Evolutionary conservation across 2,113 vertebrate species (phyloP).

Genomic region (Vidua macroura): DNA sequence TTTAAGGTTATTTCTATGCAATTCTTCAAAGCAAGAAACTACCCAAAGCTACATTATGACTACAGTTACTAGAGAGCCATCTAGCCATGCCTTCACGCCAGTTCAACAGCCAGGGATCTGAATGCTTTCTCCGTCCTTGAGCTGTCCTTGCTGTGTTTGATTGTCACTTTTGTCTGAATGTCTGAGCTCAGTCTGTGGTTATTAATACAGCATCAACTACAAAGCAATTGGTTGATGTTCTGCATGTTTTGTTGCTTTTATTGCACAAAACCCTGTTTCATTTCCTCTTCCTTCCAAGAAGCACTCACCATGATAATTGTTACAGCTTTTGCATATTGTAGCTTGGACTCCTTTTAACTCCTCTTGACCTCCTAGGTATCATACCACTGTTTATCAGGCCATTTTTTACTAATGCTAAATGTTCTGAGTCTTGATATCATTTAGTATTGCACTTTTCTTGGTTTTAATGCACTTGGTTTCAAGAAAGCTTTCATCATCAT

Average conservation of each 20-base stretch:
- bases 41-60: constrained; percentile 74
- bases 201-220: constrained; percentile 29
- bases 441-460: constrained; percentile 61
- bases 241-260: constrained; percentile 48
- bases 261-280: constrained; percentile 50
- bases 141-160: constrained; percentile 37
- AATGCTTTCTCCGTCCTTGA: constrained; percentile 1
- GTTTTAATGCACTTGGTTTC: constrained; percentile 68
- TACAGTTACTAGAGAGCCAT: constrained; percentile 66
- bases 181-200: constrained; percentile 40
- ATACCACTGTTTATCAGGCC: background rate
- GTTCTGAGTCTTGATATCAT: constrained; percentile 4
- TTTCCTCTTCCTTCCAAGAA: constrained; percentile 63
- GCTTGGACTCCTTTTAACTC: constrained; percentile 25
- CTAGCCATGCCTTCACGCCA: constrained; percentile 67
- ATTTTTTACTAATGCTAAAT: background rate
- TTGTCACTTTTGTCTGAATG: constrained; percentile 65
- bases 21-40: constrained; percentile 77
- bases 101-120: constrained; percentile 39
- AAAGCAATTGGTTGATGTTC: constrained; percentile 37
- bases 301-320: constrained; percentile 31
- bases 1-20: constrained; percentile 71
- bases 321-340: constrained; percentile 40
- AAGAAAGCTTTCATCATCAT: constrained; percentile 18
- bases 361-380: background rate